These are phyloP conservation scores for Drosophila nr. fundita DNA, from an alignment of 2,888 invertebrate species.

Conservation along the genomic window DNA sequence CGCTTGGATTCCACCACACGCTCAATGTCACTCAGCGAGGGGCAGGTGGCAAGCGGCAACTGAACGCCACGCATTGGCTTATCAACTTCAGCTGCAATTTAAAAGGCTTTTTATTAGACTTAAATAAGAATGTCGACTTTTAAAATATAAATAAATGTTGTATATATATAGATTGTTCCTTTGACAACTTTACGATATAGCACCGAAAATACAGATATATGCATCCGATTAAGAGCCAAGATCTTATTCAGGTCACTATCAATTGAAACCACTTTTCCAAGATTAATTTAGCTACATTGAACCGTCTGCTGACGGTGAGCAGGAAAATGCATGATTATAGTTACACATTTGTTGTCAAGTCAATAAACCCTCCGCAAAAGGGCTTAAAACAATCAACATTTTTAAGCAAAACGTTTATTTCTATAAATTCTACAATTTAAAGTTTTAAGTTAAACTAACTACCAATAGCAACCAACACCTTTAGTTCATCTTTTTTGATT, in stretches of 20 bases:
- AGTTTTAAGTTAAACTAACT: conserved; percentile 10
- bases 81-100: conserved; percentile 57
- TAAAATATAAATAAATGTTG: not conserved
- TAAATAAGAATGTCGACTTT: not conserved
- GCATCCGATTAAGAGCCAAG: not conserved
- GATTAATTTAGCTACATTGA: not conserved
- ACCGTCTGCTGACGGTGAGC: not conserved
- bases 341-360: not conserved
- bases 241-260: not conserved
- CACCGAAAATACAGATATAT: not conserved
- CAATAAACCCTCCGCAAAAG: not conserved
- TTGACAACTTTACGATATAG: not conserved
- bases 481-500: not conserved
- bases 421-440: conserved; percentile 15
- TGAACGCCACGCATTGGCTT: conserved; percentile 35
- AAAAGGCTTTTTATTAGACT: not conserved
- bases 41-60: conserved; percentile 63
- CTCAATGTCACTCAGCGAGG: conserved; percentile 80
- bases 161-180: not conserved
- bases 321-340: not conserved
- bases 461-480: conserved; percentile 29
- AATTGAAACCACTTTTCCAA: not conserved
- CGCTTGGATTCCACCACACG: conserved; percentile 68
- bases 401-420: not conserved
- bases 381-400: not conserved